Evolutionary conservation across 2,888 invertebrate species (phyloP), one percentile per base, ranked within the genome.

Genomic region (Thera obeliscata): DNA sequence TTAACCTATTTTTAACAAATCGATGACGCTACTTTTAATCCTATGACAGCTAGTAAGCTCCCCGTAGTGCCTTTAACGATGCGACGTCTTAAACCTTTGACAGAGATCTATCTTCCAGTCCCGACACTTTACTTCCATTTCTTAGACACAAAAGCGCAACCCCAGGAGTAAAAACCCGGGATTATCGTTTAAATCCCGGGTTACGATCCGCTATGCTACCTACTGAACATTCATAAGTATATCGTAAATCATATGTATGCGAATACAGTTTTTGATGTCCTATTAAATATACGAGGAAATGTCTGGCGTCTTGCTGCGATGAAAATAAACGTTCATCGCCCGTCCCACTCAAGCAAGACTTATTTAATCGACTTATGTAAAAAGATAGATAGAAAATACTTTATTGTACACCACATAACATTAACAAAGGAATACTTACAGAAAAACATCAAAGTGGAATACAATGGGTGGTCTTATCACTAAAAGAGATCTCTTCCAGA

Each of bases 231-330:
- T 65, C 69, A 62, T 65, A 62, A 64, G 65, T 66, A 62, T 67
- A 58, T 52, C 64, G 67, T 72, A 70, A 73, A 75, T 72, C 71
- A 69, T 69, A 59, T 56, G 65, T 62, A 64, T 57, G 64, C 59
- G 59, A 61, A 60, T 67, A 69, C 70, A 69, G 69, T 73, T 75
- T 41, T 72, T 75, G 70, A 73, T 75, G 73, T 64, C 59, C 69
- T 69, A 75, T 75, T 75, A 73, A 75, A 75, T 70, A 54, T 64
- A 67, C 69, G 66, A 59, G 66, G 46, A 66, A 61, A 55, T 58
- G 66, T 62, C 66, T 66, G 70, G 60, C 69, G 72, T 66, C 72
- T 70, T 64, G 61, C 65, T 68, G 71, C 62, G 66, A 66, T 66
- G 46, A 52, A 66, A 66, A 66, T 66, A 66, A 66, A 57, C 56